Evolutionary conservation across 2,888 invertebrate genomes (phyloP), one percentile per base, ranked within the genome.

Genomic region (Meloe dianella): DNA sequence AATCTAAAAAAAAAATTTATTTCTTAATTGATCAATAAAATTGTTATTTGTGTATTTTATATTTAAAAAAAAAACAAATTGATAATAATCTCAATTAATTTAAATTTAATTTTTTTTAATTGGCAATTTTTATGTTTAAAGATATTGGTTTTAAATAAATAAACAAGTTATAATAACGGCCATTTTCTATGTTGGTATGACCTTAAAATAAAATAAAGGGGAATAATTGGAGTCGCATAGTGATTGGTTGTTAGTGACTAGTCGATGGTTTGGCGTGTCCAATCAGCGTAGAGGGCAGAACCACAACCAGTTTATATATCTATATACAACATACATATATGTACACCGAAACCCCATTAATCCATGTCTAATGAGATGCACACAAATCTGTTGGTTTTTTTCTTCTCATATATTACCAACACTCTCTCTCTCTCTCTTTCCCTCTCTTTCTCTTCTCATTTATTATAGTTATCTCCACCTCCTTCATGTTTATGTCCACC

Each of bases 281-380:
- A 77, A 76, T 77, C 71, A 73, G 69, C 74, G 69, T 68, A 61
- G 74, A 72, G 73, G 72, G 73, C 78, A 72, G 78, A 76, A 77
- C 76, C 47, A 47, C 47, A 77, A 75, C 74, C 78, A 74, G 47
- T 47, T 47, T 41, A 41, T 41, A 17, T 17, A 14, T 35, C 9
- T 8, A 17, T 35, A 41, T 17, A 78, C 76, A 77, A 78, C 78
- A 77, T 75, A 78, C 78, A 41, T 8, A 78, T 77, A 77, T 79
- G 78, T 78, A 77, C 75, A 78, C 79, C 78, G 75, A 78, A 79
- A 77, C 76, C 77, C 82, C 81, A 81, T 81, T 81, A 81, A 81
- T 80, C 80, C 79, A 77, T 77, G 76, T 77, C 81, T 82, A 82
- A 82, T 82, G 82, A 82, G 81, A 82, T 82, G 82, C 81, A 81